Evolutionary conservation across 2,113 vertebrate species (phyloP).

Genomic region (Proteles cristata): DNA sequence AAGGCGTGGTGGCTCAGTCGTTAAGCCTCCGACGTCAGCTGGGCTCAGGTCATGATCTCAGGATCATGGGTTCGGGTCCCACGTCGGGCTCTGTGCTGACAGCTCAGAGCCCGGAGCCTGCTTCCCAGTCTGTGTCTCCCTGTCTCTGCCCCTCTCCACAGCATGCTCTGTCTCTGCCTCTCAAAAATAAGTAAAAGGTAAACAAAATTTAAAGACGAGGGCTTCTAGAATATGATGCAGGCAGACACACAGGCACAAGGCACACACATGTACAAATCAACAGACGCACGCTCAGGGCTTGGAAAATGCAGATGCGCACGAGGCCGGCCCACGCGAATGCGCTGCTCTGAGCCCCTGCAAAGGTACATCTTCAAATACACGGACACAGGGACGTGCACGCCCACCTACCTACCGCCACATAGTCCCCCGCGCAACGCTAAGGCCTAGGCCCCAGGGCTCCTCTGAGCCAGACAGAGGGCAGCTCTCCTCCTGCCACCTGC

Average conservation of each 20-base stretch:
- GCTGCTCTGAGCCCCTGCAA: fast-evolving
- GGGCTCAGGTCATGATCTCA: too few species aligned
- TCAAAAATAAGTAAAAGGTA: too few species aligned
- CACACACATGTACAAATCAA: fast-evolving
- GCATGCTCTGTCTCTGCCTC: too few species aligned
- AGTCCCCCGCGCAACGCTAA: fast-evolving
- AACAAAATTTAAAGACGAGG: not conserved
- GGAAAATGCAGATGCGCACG: fast-evolving
- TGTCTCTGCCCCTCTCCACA: too few species aligned
- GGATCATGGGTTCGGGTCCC: too few species aligned
- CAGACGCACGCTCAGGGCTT: fast-evolving
- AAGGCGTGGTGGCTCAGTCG: too few species aligned
- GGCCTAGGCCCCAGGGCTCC: fast-evolving
- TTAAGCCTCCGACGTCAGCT: too few species aligned
- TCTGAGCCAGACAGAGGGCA: not conserved
- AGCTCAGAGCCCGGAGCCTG: too few species aligned
- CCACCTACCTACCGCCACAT: not conserved
- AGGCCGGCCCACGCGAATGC: not conserved
- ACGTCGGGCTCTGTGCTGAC: too few species aligned
- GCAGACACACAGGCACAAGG: not conserved
- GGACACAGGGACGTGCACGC: fast-evolving
- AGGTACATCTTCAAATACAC: fast-evolving
- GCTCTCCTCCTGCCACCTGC: not conserved
- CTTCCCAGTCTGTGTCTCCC: too few species aligned
- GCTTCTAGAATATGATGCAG: too few species aligned